Base-by-base conservation (phyloP, 2,113 vertebrate genomes). In the Sigmodon hispidus region DNA sequence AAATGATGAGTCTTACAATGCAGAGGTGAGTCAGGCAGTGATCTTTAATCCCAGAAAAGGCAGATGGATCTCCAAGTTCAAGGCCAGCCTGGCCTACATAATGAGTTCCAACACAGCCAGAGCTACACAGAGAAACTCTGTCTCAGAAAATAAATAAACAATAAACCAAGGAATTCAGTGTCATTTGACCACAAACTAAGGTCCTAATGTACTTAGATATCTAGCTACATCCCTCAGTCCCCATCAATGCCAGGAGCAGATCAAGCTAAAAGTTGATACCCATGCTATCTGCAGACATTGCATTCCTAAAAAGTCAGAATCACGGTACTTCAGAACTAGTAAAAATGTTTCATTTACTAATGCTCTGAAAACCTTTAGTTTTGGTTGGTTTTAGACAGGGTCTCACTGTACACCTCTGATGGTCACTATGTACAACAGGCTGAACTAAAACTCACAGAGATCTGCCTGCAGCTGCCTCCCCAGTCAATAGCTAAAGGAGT, bases 251-350 rank as follows among this genome's bases (percentile, higher is more conserved):
- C 79, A 89, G 55, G 1, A 67, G 67, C 48, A 88, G 43, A 45
- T 26, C 22, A 22, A 10, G 1, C 24, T 7, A 77, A 55, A 55
- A 83, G 45, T 0, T 45, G 4, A 63, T 26, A 87, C 80, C 79
- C 87, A 89, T 79, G 89, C 48, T 36, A 26, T 72, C 67, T 75
- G 36, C 10, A 63, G 59, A 67, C 8, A 61, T 5, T 79, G 48
- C 50, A 63, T 45, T 87, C 63, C 67, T 48, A 10, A 63, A 89
- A 90, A 90, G 65, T 0, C 36, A 76, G 65, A 29, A 79, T n/a
- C 57, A 67, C 83, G 84, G 89, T 12, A 91, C 36, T 89, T 89
- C 63, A 67, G 83, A 89, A 84, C 67, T 65, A 79, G 36, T 85
- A 8, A 76, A 93, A 48, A 94, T 9, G 21, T 72, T 7, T 21